Base-by-base conservation (phyloP, 2,888 invertebrate genomes). In the Phalera bucephala region DNA sequence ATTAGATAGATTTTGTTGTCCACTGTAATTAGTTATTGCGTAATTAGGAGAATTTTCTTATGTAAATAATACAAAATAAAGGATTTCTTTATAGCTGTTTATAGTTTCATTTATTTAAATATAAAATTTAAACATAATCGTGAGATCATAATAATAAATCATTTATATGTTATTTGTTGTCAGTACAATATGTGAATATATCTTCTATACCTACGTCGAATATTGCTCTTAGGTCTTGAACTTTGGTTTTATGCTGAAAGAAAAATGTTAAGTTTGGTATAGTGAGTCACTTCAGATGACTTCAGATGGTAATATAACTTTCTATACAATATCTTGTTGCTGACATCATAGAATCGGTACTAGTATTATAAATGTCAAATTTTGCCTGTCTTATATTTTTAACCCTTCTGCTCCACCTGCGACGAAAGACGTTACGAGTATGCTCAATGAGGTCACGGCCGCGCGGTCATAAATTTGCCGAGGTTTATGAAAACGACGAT, bases 61-160 rank as follows among this genome's bases (percentile, higher is more conserved):
- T 87, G 88, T 87, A 88, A 86, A 88, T 87, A 87, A 78, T 74
- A 80, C 68, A 72, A 84, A n/a, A 85, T 85, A 86, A 86, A 87
- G 78, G 75, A 74, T 76, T 81, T 72, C 80, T 83, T 85, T 84
- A 80, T 81, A 80, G 51, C 55, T 3, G 6, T 29, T 1, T 19
- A 9, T 23, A 23, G 10, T 23, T 27, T 27, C 8, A n/a, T 13
- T 13, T n/a, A n/a, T 14, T 10, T 9, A 4, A 11, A 11, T 2
- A 10, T 23, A 17, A 17, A 3, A 23, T 23, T 5, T 2, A 25
- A 25, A 25, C 10, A 10, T 11, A 11, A 12, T 25, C 2, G 2
- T 37, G 29, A 31, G 29, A 19, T 23, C 37, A 15, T 31, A 14
- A 20, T 10, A 12, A 3, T 17, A 3, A 17, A 17, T 17, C 5